phyloP scores from a whole-genome alignment of 2,797 vertebrate species.

The Gymnothorax javanicus region DNA sequence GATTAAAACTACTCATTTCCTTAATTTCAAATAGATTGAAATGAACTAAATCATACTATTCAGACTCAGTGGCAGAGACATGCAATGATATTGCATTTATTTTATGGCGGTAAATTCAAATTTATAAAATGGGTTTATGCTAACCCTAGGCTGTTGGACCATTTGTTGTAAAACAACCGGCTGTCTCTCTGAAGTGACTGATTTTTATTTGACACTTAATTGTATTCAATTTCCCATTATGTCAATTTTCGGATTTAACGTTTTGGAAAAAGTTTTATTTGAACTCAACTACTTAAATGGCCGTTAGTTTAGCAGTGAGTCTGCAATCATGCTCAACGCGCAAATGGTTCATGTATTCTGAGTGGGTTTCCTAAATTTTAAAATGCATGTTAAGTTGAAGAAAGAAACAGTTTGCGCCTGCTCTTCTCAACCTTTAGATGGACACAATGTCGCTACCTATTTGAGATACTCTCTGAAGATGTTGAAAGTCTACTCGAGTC shows the following conservation, averaged over 20 bases:
- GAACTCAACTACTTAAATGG: not conserved
- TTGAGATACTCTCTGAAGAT: not conserved
- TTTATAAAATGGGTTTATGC: not conserved
- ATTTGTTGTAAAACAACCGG: not conserved
- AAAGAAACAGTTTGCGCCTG: not conserved
- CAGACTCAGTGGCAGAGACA: too few relatives aligned
- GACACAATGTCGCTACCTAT: not conserved
- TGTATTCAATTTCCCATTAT: not conserved
- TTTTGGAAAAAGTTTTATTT: not conserved
- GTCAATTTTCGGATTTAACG: not conserved
- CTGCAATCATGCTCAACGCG: not conserved
- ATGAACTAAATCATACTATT: not conserved
- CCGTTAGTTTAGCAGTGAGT: not conserved
- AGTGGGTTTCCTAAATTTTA: not conserved
- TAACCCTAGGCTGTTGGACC: not conserved
- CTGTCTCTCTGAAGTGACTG: not conserved
- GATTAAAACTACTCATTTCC: not conserved
- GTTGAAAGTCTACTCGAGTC: not conserved
- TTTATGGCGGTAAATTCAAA: not conserved
- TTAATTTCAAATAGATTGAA: not conserved
- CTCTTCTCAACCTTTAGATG: not conserved
- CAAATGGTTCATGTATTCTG: not conserved
- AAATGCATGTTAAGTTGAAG: not conserved
- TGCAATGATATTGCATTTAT: not conserved
- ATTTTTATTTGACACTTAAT: slow-evolving; percentile 14